Conservation (phyloP, 2,888 invertebrate genomes). For the Phyllotreta cruciferae region DNA sequence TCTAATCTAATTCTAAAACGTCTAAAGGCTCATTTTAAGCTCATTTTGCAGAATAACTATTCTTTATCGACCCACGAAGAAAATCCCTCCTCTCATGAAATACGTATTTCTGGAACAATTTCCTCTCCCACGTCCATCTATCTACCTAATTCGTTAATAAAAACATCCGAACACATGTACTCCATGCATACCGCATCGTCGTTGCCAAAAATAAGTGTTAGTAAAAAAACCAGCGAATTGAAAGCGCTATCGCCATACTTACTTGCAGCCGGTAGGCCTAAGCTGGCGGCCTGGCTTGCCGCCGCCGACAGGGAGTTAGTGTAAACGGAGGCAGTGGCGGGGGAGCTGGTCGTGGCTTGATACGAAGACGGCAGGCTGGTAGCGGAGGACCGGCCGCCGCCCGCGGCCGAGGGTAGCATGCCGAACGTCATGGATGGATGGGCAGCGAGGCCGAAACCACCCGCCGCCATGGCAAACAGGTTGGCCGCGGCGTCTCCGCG, state of each 20-base stretch:
- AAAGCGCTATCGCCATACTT: slow-evolving; percentile 52
- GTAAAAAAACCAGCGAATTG: neutral
- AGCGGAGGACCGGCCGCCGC: slow-evolving; percentile 42
- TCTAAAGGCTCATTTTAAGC: too few relatives aligned
- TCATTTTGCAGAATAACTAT: too few relatives aligned
- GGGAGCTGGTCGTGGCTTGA: slow-evolving; percentile 57
- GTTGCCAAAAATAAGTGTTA: too few relatives aligned
- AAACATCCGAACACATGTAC: too few relatives aligned
- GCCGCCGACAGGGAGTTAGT: slow-evolving; percentile 82
- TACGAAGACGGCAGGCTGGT: slow-evolving; percentile 53
- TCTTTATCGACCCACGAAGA: too few relatives aligned
- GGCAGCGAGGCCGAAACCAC: slow-evolving; percentile 58
- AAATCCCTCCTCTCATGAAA: too few relatives aligned
- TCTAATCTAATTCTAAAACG: too few relatives aligned
- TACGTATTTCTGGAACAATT: too few relatives aligned
- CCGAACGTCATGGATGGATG: slow-evolving; percentile 58
- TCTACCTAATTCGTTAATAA: too few relatives aligned
- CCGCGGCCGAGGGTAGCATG: slow-evolving; percentile 55
- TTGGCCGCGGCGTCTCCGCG: slow-evolving; percentile 66
- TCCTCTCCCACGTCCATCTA: too few relatives aligned
- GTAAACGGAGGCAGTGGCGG: slow-evolving; percentile 60
- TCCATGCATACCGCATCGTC: too few relatives aligned
- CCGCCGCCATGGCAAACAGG: slow-evolving; percentile 61
- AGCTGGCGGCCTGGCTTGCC: slow-evolving; percentile 84
- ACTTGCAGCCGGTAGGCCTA: slow-evolving; percentile 80